A percentile compares a stretch with the other conserved stretches of the same genome.
Evolutionary conservation across 1,140 invertebrate species (phyloP).

Genomic region (Aradophagus sp.): DNA sequence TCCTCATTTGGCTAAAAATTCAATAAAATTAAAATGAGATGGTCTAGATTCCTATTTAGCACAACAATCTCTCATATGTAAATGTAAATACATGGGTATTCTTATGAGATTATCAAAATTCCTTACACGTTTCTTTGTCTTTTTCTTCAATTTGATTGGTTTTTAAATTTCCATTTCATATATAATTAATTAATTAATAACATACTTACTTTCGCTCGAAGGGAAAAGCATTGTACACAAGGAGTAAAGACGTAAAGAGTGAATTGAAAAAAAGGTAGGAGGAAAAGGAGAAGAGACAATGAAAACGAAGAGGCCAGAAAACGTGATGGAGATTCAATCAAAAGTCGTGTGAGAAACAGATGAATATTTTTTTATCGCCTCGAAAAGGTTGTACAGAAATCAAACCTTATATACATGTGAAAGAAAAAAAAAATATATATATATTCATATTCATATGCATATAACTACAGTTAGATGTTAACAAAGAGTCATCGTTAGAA

Average conservation of each 20-base stretch:
- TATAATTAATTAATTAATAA: constrained; percentile 21
- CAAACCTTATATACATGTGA: constrained; percentile 50
- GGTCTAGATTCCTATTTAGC: too few species aligned
- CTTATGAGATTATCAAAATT: too few species aligned
- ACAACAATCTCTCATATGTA: too few species aligned
- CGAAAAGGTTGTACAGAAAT: constrained; percentile 53
- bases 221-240: constrained; percentile 23
- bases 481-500: constrained; percentile 50
- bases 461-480: constrained; percentile 52
- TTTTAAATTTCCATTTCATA: constrained; percentile 2
- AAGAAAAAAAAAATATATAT: constrained; percentile 26
- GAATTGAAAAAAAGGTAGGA: too few species aligned
- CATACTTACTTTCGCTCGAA: constrained; percentile 46
- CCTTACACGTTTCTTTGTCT: too few species aligned
- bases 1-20: too few species aligned
- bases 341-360: constrained; percentile 43
- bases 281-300: constrained; percentile 9
- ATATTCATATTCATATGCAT: constrained; percentile 28
- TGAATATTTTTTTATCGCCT: constrained; percentile 55
- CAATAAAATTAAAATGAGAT: too few species aligned
- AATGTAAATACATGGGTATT: too few species aligned
- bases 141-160: too few species aligned
- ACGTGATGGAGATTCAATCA: constrained; percentile 47
- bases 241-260: too few species aligned
- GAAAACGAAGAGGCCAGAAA: constrained; percentile 20